A percentile compares a stretch with the other conserved stretches of the same genome.
These are phyloP conservation scores for Gymnodraco acuticeps DNA, from an alignment of 2,797 vertebrate genomes.

Conservation along the genomic window DNA sequence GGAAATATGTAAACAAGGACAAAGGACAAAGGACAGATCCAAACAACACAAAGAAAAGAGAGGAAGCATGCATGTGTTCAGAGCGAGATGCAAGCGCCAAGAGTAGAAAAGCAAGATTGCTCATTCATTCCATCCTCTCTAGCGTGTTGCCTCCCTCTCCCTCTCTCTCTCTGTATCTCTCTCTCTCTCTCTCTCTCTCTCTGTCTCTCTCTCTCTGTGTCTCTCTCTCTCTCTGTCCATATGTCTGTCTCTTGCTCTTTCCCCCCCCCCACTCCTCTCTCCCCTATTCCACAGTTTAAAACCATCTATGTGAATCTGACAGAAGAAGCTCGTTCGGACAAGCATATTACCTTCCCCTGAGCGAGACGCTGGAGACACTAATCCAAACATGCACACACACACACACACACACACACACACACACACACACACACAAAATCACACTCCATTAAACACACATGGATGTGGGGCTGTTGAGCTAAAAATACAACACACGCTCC, in stretches of 20 bases:
- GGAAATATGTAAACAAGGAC: slow-evolving; percentile 60
- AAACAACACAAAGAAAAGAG: slow-evolving; percentile 56
- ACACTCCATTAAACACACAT: slow-evolving; percentile 79
- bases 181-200: slow-evolving; percentile 20
- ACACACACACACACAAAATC: neutral
- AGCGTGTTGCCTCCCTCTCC: slow-evolving; percentile 59
- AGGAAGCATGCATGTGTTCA: slow-evolving; percentile 76
- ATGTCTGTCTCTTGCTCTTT: slow-evolving; percentile 51
- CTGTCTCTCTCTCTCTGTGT: slow-evolving; percentile 6
- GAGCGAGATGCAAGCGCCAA: slow-evolving; percentile 74
- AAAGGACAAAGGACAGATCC: slow-evolving; percentile 62
- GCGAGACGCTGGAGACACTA: slow-evolving; percentile 81
- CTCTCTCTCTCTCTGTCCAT: slow-evolving; percentile 28
- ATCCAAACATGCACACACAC: slow-evolving; percentile 69
- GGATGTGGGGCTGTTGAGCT: slow-evolving; percentile 79
- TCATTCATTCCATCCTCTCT: slow-evolving; percentile 82
- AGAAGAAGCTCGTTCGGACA: slow-evolving; percentile 74
- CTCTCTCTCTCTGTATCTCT: slow-evolving; percentile 18
- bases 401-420: slow-evolving; percentile 42
- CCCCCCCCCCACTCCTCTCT: slow-evolving; percentile 31
- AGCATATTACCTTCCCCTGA: slow-evolving; percentile 83
- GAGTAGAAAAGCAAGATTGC: slow-evolving; percentile 81
- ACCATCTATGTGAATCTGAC: slow-evolving; percentile 71
- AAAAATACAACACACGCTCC: slow-evolving; percentile 79
- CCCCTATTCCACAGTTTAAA: slow-evolving; percentile 68